Evolutionary conservation across 1,140 invertebrate species (phyloP).

Genomic region (Bombus consobrinus): DNA sequence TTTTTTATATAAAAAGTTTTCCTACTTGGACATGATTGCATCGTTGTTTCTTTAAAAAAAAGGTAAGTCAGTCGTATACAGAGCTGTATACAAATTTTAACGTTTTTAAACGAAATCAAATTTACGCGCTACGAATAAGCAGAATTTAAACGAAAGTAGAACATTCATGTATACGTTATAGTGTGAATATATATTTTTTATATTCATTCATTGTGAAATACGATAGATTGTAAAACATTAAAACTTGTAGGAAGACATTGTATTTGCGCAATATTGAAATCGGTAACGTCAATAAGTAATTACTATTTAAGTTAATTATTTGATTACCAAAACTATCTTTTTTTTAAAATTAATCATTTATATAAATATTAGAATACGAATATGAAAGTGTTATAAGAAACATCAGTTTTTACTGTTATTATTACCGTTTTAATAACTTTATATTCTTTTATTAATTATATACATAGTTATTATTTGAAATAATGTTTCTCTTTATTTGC

Average conservation of each 20-base stretch:
- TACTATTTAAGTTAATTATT: not conserved
- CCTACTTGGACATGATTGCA: constrained; percentile 33
- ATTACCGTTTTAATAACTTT: not conserved
- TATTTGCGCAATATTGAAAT: not conserved
- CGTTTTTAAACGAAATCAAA: not conserved
- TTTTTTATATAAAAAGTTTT: constrained; percentile 11
- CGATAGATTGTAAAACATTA: not conserved
- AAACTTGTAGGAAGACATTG: not conserved
- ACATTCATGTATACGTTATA: not conserved
- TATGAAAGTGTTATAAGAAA: not conserved
- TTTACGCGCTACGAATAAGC: constrained; percentile 29
- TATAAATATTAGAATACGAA: not conserved
- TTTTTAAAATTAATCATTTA: not conserved
- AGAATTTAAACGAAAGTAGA: constrained; percentile 4
- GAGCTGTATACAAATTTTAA: not conserved
- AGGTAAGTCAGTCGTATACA: constrained; percentile 36
- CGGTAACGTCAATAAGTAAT: not conserved
- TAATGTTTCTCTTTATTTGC: constrained; percentile 59
- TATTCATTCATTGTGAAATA: not conserved
- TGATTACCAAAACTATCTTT: too few species aligned
- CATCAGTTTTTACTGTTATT: not conserved
- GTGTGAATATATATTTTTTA: not conserved
- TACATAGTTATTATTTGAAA: constrained; percentile 1
- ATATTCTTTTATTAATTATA: not conserved
- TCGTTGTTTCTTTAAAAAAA: constrained; percentile 6